Percentiles rank a stretch among this genome's conserved stretches.
Conservation (phyloP, 2,113 vertebrate genomes). For the Corythaixoides concolor region DNA sequence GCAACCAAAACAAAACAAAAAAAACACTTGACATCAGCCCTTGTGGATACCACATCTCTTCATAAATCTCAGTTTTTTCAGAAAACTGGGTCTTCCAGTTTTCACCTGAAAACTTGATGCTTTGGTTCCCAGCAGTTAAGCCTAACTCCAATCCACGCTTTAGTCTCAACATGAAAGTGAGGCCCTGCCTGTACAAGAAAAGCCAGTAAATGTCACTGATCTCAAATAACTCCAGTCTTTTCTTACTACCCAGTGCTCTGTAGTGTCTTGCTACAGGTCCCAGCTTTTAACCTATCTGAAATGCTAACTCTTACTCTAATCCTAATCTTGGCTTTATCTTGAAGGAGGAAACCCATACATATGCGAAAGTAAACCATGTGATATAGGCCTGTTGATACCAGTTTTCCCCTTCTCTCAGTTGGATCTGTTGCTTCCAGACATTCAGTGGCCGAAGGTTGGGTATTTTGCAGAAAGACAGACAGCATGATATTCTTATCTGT, state of each 20-base stretch:
- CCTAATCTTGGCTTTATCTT: background rate
- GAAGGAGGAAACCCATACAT: background rate
- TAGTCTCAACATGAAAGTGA: background rate
- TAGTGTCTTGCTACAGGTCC: background rate
- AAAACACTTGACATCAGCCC: background rate
- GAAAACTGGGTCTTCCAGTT: background rate
- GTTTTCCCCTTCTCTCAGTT: background rate
- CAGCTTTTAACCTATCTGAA: background rate
- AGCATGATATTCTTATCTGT: background rate
- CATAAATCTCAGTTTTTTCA: background rate
- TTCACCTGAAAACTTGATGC: background rate
- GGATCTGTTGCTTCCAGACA: background rate
- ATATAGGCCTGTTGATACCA: background rate
- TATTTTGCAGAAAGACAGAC: background rate
- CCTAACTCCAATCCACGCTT: background rate
- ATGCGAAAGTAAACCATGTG: fast-evolving
- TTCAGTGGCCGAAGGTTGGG: background rate
- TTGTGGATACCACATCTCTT: background rate
- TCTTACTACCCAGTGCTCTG: background rate
- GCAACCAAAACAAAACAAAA: background rate
- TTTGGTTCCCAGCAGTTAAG: background rate
- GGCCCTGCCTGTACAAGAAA: background rate
- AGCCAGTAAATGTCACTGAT: background rate
- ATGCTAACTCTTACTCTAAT: background rate
- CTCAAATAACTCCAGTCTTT: background rate